A percentile compares a stretch with the other conserved stretches of the same genome.
phyloP scores from a whole-genome alignment of 2,797 vertebrate genomes.

The Lutjanus campechanus region DNA sequence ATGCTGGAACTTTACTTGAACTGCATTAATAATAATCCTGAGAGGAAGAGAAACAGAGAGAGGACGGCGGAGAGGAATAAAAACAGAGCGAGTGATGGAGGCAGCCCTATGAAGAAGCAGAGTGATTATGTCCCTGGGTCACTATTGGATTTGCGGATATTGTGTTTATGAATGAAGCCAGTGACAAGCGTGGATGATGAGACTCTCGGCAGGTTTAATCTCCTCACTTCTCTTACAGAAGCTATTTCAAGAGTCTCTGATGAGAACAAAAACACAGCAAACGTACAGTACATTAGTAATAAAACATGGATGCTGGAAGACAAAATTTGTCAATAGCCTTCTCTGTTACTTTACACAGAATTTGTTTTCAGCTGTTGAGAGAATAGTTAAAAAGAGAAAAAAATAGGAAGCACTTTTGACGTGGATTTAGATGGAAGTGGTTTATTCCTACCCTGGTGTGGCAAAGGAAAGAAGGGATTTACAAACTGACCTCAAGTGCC shows the following conservation, averaged over 20 bases:
- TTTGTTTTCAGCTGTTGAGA: constrained; percentile 27
- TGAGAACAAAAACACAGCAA: constrained; percentile 28
- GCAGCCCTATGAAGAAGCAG: constrained; percentile 24
- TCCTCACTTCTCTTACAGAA: constrained; percentile 50
- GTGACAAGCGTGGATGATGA: constrained; percentile 65
- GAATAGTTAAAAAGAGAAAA: constrained; percentile 26
- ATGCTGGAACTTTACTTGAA: constrained; percentile 43
- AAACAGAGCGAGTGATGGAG: constrained; percentile 19
- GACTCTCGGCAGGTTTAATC: constrained; percentile 64
- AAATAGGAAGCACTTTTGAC: constrained; percentile 36
- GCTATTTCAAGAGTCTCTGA: constrained; percentile 56
- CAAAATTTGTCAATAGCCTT: constrained; percentile 30
- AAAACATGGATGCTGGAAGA: constrained; percentile 19
- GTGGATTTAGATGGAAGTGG: constrained; percentile 49
- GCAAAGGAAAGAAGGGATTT: constrained; percentile 58
- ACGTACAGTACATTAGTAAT: constrained; percentile 39
- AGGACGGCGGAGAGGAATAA: not conserved
- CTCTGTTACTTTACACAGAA: not conserved
- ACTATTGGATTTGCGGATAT: constrained; percentile 73
- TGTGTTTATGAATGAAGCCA: constrained; percentile 74
- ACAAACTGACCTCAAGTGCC: constrained; percentile 59
- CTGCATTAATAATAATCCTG: constrained; percentile 44
- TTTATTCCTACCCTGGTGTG: constrained; percentile 52
- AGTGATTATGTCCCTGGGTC: constrained; percentile 68
- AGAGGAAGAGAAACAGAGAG: constrained; percentile 2